Evolutionary conservation across 2,113 vertebrate species (phyloP), one percentile per base, ranked within the genome.

Genomic region (Amazona guildingii): DNA sequence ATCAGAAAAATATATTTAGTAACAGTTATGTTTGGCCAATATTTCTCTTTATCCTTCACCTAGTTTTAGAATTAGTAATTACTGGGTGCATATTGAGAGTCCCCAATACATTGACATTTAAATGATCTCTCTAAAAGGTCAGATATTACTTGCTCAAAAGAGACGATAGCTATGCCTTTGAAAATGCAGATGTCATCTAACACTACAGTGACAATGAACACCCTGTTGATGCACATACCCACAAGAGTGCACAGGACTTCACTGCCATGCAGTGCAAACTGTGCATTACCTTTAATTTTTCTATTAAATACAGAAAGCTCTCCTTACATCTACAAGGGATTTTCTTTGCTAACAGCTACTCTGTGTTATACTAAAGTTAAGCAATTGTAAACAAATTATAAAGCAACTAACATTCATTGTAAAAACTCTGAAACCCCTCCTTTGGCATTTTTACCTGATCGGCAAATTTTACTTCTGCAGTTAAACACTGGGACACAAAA

Each of bases 81-180:
- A 18, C 77, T 90, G 87, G 29, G 25, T 61, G 27, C n/a, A 23
- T 43, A 52, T 5, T 90, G 79, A 88, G 14, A 83, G 74, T 80
- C 33, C 39, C 48, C 7, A 29, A 68, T 35, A 82, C 52, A 89
- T 0, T 92, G 94, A 61, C 76, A 94, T 93, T 93, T 72, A 82
- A 94, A 94, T 88, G 31, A 91, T 92, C 31, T 83, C 48, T 82
- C 57, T 81, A 78, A 97, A 96, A 96, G 64, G 86, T 76, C 83
- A 91, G 27, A 54, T 46, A 93, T 61, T 37, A 79, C 37, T 61
- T 80, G 52, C 52, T 88, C 46, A 80, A 92, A 92, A 24, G 73
- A 90, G 79, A 80, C 0, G 1, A 82, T 7, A 93, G 57, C 29
- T 70, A 77, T 37, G 31, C 31, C 54, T 92, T 66, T 66, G 61